phyloP scores from a whole-genome alignment of 2,113 vertebrate species.

The Leptobrachium leishanense region DNA sequence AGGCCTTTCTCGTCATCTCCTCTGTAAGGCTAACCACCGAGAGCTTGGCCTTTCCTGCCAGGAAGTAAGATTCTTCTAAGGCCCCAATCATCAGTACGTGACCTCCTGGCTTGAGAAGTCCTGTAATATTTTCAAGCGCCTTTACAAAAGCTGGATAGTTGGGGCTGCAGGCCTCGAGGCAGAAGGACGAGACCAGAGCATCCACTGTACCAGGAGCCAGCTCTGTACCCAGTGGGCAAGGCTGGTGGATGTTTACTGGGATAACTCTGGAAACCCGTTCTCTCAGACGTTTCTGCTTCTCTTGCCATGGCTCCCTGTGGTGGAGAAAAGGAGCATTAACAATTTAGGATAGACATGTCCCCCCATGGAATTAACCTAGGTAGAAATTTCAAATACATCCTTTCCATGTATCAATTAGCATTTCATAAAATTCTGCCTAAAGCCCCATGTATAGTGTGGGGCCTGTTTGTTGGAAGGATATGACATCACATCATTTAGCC shows the following conservation, averaged over 20 bases:
- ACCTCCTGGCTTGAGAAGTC: conserved; percentile 79
- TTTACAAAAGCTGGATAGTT: conserved; percentile 72
- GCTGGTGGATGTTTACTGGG: conserved; percentile 81
- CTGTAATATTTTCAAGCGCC: conserved; percentile 75
- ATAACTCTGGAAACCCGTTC: conserved; percentile 73
- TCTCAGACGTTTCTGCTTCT: conserved; percentile 80
- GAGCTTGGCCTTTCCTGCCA: conserved; percentile 79
- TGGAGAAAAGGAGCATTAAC: background rate
- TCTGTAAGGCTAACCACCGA: conserved; percentile 78
- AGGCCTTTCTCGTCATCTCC: conserved; percentile 71
- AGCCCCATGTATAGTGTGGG: too few species aligned
- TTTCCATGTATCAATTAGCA: too few species aligned
- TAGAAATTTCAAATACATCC: too few species aligned
- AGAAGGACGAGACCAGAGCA: conserved; percentile 87
- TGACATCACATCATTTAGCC: too few species aligned
- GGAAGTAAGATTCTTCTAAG: conserved; percentile 87
- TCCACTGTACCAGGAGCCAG: conserved; percentile 63
- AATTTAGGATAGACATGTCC: too few species aligned
- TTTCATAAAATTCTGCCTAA: too few species aligned
- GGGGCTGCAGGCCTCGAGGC: conserved; percentile 88
- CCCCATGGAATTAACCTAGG: too few species aligned
- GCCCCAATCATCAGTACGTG: conserved; percentile 58
- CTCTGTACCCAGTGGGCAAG: conserved; percentile 71
- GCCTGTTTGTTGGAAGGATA: too few species aligned
- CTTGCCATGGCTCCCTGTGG: conserved; percentile 76